Evolutionary conservation across 2,113 vertebrate genomes (phyloP).

Genomic region (Anarhynchus alexandrinus): DNA sequence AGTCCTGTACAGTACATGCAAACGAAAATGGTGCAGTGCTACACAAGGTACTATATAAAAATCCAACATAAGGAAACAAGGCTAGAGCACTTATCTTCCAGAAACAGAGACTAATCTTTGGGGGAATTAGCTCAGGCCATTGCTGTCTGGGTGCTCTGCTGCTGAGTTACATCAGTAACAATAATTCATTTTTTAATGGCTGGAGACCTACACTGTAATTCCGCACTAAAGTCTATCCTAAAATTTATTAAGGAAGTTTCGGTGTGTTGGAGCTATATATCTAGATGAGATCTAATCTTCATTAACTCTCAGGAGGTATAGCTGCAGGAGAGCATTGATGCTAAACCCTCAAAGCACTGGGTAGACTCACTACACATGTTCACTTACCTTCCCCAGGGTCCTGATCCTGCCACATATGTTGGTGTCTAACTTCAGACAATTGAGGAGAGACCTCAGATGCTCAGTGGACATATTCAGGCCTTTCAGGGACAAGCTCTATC

Average conservation of each 20-base stretch:
- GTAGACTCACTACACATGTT: neutral
- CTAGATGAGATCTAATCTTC: neutral
- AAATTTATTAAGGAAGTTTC: conserved; percentile 43
- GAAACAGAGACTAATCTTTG: conserved; percentile 18
- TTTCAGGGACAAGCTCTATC: neutral
- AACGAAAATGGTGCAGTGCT: neutral
- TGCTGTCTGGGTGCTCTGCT: neutral
- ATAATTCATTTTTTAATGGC: conserved; percentile 18
- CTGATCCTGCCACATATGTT: neutral
- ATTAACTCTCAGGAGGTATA: neutral
- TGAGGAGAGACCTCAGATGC: neutral
- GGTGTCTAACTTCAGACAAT: neutral
- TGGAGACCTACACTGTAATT: conserved; percentile 11
- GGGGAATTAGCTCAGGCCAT: conserved; percentile 17
- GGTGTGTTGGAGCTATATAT: neutral
- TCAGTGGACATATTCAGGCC: neutral
- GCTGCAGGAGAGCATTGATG: neutral
- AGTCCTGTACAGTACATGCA: neutral
- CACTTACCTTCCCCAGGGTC: neutral
- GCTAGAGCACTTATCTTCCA: conserved; percentile 19
- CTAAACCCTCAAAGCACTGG: neutral
- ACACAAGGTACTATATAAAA: neutral
- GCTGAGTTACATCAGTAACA: neutral
- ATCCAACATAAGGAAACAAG: conserved; percentile 8
- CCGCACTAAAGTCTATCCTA: neutral